A percentile compares a stretch with the other conserved stretches of the same genome.
Conservation (phyloP, 2,113 vertebrate genomes). For the Triplophysa rosa region DNA sequence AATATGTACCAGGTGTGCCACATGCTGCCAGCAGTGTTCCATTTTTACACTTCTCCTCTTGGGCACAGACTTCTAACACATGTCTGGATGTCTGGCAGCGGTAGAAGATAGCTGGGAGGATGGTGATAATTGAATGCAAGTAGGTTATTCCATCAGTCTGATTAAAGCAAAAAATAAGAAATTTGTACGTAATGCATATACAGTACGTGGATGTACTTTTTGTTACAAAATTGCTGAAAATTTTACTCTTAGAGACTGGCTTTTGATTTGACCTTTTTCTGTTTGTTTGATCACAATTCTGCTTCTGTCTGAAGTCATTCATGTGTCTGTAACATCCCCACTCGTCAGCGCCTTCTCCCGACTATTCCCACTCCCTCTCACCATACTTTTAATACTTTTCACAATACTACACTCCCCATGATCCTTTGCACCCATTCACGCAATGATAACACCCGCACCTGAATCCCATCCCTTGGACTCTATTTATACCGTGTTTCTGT, state of each 20-base stretch:
- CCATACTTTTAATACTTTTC: too few species aligned
- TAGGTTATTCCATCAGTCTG: background rate
- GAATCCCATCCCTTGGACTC: too few species aligned
- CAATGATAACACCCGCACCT: too few species aligned
- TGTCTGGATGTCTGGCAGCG: background rate
- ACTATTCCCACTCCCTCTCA: too few species aligned
- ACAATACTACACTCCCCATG: too few species aligned
- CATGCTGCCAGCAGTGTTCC: background rate
- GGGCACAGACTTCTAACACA: background rate
- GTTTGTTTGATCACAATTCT: background rate
- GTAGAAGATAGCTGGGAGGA: background rate
- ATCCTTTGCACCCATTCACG: too few species aligned
- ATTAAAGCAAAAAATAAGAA: background rate
- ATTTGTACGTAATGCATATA: background rate
- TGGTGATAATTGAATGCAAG: background rate
- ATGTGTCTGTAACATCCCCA: background rate
- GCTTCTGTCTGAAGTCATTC: background rate
- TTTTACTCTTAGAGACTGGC: background rate
- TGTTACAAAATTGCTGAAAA: background rate
- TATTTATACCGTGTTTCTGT: too few species aligned
- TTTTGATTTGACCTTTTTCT: background rate
- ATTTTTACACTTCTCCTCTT: background rate
- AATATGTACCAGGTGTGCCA: background rate
- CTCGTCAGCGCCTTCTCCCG: too few species aligned
- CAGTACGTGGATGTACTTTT: background rate